A percentile compares a stretch with the other conserved stretches of the same genome.
These are phyloP conservation scores for Salvelinus namaycush DNA, from an alignment of 2,113 vertebrate species.

Conservation along the genomic window DNA sequence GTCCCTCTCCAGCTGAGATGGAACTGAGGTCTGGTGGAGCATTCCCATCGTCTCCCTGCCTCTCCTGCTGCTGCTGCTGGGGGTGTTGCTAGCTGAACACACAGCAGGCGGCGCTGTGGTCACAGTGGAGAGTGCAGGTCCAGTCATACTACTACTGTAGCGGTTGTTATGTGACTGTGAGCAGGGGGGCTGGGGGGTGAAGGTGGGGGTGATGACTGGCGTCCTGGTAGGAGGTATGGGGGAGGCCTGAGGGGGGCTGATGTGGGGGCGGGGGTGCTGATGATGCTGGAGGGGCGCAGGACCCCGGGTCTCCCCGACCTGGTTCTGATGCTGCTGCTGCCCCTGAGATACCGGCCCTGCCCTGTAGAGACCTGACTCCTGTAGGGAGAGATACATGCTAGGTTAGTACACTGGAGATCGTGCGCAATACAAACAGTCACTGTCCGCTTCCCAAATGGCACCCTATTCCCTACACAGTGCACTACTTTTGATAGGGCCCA, in stretches of 20 bases:
- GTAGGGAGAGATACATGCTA: neutral
- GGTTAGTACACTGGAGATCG: neutral
- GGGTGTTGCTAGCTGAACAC: conserved; percentile 43
- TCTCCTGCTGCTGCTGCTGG: conserved; percentile 44
- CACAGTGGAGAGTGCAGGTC: conserved; percentile 12
- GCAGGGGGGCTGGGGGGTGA: conserved; percentile 57
- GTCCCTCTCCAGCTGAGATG: conserved; percentile 32
- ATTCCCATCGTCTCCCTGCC: conserved; percentile 28
- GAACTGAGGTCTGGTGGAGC: conserved; percentile 36
- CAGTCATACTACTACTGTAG: conserved; percentile 34
- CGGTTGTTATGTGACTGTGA: conserved; percentile 23
- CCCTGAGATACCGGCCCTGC: conserved; percentile 61
- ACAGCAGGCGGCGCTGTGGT: conserved; percentile 46
- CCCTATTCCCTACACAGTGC: too few relatives aligned
- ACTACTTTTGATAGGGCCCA: too few relatives aligned
- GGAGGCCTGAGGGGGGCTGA: conserved; percentile 52
- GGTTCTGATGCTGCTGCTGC: conserved; percentile 61
- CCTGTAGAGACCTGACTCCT: conserved; percentile 64
- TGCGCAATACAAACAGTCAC: neutral
- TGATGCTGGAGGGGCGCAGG: conserved; percentile 38
- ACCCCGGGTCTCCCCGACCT: conserved; percentile 52
- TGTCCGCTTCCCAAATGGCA: too few relatives aligned
- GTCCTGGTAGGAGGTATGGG: conserved; percentile 54
- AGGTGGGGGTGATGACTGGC: conserved; percentile 66
- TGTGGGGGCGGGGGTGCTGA: conserved; percentile 45